Evolutionary conservation across 2,888 invertebrate species (phyloP).

Genomic region (Andrena marginata): DNA sequence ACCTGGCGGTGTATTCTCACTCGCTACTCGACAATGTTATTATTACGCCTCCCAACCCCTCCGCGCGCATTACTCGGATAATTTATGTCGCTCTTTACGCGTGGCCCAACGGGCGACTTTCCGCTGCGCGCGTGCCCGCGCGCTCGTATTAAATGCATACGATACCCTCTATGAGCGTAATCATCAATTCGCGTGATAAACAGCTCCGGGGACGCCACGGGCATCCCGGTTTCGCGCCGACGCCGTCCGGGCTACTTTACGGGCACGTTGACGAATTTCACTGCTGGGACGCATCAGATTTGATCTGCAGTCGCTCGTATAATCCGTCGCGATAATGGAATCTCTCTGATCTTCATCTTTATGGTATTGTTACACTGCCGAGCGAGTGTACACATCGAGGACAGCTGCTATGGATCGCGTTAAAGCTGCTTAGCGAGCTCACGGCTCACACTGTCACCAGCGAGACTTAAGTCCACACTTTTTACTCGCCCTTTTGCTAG

Average conservation of each 20-base stretch:
- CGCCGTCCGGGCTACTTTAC: too few species aligned
- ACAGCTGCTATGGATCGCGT: too few species aligned
- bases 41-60: constrained; percentile 69
- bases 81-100: constrained; percentile 76
- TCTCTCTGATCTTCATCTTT: too few species aligned
- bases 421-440: too few species aligned
- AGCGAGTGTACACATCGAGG: too few species aligned
- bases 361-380: too few species aligned
- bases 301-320: too few species aligned
- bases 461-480: too few species aligned
- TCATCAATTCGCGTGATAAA: constrained; percentile 56
- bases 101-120: constrained; percentile 38
- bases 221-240: background rate
- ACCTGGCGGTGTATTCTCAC: constrained; percentile 70
- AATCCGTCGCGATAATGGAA: too few species aligned
- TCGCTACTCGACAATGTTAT: constrained; percentile 77
- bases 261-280: background rate
- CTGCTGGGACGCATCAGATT: too few species aligned
- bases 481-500: too few species aligned
- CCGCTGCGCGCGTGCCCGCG: constrained; percentile 27
- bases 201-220: constrained; percentile 13
- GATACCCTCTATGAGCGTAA: constrained; percentile 39
- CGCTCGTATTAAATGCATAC: constrained; percentile 56
- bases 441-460: too few species aligned
- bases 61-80: constrained; percentile 75